These are phyloP conservation scores for Pseudobourletiella spinata DNA, from an alignment of 1,140 invertebrate species.

Conservation along the genomic window DNA sequence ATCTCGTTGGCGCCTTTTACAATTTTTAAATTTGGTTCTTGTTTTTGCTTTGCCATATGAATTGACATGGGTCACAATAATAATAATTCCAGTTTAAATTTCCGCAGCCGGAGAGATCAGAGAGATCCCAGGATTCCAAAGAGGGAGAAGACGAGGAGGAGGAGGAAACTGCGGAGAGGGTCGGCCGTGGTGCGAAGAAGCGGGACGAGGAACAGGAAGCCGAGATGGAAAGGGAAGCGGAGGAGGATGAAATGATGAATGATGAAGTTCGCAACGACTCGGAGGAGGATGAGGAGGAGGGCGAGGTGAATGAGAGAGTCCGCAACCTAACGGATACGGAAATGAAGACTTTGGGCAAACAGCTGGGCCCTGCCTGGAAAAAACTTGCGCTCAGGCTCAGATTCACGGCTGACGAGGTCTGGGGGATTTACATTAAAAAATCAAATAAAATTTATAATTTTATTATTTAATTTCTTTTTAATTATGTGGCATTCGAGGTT, in stretches of 20 bases:
- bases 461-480: no score
- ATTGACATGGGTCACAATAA: no score
- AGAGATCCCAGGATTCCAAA: slow-evolving; percentile 11
- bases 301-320: slow-evolving; percentile 37
- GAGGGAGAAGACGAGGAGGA: slow-evolving; percentile 19
- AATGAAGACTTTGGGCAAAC: slow-evolving; percentile 55
- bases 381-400: slow-evolving; percentile 70
- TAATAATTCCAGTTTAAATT: no score
- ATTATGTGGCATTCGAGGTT: no score
- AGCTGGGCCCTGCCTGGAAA: slow-evolving; percentile 67
- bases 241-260: slow-evolving; percentile 43
- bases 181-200: no score
- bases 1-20: no score
- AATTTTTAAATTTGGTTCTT: no score
- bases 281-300: slow-evolving; percentile 39
- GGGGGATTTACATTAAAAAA: no score
- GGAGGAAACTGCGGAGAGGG: no score
- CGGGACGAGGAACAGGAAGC: slow-evolving; percentile 43
- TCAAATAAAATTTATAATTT: no score
- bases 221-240: slow-evolving; percentile 41
- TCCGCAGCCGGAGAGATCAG: slow-evolving; percentile 3
- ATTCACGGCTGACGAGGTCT: slow-evolving; percentile 63
- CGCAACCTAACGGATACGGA: slow-evolving; percentile 46
- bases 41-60: no score
- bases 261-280: slow-evolving; percentile 37